Conservation (phyloP, 2,888 invertebrate genomes). For the Ethmia dodecea region DNA sequence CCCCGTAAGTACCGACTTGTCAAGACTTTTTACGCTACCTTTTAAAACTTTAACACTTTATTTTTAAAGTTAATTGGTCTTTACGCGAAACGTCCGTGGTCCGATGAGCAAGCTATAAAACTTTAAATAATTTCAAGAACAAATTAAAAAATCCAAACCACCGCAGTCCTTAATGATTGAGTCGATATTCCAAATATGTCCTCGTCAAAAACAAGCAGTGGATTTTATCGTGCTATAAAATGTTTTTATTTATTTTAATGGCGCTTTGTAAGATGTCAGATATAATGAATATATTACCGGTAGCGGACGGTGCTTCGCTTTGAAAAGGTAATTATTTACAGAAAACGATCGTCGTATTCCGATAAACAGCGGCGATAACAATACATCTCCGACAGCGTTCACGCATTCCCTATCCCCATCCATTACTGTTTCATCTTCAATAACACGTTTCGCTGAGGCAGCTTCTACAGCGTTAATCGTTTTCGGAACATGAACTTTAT, state of each 20-base stretch:
- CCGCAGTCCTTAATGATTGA: conserved; percentile 41
- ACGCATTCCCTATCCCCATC: conserved; percentile 75
- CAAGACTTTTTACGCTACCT: conserved; percentile 30
- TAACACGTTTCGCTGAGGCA: conserved; percentile 64
- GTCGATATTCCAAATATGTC: conserved; percentile 44
- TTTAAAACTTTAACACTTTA: conserved; percentile 37
- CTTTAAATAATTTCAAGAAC: conserved; percentile 35
- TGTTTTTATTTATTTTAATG: conserved; percentile 66
- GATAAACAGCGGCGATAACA: conserved; percentile 74
- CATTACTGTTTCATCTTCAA: conserved; percentile 76
- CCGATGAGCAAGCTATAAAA: conserved; percentile 30
- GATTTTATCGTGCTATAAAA: conserved; percentile 57
- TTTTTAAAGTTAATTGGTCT: conserved; percentile 41
- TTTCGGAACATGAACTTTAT: conserved; percentile 42
- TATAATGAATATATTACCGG: conserved; percentile 75
- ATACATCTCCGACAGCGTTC: conserved; percentile 74
- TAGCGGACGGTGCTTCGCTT: conserved; percentile 66
- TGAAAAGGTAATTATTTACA: conserved; percentile 74
- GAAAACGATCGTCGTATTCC: conserved; percentile 65
- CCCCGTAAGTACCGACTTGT: conserved; percentile 18
- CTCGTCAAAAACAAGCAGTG: conserved; percentile 30
- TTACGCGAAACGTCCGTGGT: conserved; percentile 39
- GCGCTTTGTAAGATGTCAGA: conserved; percentile 70
- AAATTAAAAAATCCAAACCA: conserved; percentile 44
- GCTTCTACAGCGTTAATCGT: conserved; percentile 28